Percentiles rank a stretch among this genome's conserved stretches.
Evolutionary conservation across 2,797 vertebrate species (phyloP).

Genomic region (Poecile montanus): DNA sequence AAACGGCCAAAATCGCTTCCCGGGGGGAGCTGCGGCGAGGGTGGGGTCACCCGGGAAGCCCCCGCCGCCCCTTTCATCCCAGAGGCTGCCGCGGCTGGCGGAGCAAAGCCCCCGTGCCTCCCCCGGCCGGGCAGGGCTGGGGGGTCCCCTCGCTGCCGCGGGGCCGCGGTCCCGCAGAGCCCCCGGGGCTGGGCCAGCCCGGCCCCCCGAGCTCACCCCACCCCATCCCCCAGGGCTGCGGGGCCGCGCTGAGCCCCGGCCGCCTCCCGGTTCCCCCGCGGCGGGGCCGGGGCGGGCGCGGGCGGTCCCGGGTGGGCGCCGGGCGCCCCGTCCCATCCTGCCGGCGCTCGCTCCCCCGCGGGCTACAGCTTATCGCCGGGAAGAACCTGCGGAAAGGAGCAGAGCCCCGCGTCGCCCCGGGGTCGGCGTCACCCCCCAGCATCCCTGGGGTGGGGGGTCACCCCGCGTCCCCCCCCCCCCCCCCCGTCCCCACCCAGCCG

Average conservation of each 20-base stretch:
- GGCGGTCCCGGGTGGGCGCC: neutral
- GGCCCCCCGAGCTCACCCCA: neutral
- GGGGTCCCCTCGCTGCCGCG: neutral
- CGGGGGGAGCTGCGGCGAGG: neutral
- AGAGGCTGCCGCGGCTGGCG: neutral
- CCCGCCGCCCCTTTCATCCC: neutral
- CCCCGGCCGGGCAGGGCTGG: neutral
- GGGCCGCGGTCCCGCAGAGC: neutral
- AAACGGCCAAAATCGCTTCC: neutral
- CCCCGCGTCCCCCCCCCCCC: neutral
- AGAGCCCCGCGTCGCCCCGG: constrained; percentile 24
- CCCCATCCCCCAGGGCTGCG: neutral
- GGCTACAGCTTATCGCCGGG: constrained; percentile 74
- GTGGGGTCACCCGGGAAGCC: neutral
- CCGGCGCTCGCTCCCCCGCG: constrained; percentile 36
- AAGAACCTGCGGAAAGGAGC: constrained; percentile 68
- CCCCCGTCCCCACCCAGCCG: neutral
- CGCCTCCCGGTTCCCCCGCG: neutral
- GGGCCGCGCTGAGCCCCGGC: neutral
- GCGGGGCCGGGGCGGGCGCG: neutral
- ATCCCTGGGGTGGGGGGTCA: neutral
- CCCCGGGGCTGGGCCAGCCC: neutral
- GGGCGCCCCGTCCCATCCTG: neutral
- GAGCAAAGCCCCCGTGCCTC: neutral
- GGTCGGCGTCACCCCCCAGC: neutral